Base-by-base conservation (phyloP, 2,888 invertebrate genomes). In the Pterostichus niger region DNA sequence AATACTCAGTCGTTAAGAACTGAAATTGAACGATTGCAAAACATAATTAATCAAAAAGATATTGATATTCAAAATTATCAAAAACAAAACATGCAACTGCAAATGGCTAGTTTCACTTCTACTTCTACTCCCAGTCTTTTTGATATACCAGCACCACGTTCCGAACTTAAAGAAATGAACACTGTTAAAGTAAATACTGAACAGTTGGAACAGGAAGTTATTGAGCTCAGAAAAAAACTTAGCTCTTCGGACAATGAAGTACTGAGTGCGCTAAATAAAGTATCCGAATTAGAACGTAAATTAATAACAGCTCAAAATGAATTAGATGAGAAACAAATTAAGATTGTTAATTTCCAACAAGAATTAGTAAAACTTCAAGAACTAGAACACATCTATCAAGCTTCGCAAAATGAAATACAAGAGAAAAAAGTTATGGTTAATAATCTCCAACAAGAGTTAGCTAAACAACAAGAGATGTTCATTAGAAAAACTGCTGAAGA, bases 31-130 rank as follows among this genome's bases (percentile, higher is more conserved):
- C 33, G 71, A 83, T 75, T 84, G 6, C 71, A 80, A 52, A 76
- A 84, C 49, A 44, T 84, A 44, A 82, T 85, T 24, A 90, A 90
- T 46, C 90, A 88, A 82, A 92, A 92, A 87, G 92, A 91, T 86
- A 87, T 90, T 44, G 90, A 92, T 85, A 91, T 92, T 79, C 88
- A 89, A 44, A 89, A 87, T 84, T 90, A 90, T 84, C 89, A 90
- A 84, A 87, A 87, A 2, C 88, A 89, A 84, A 88, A 89, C 84
- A 85, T 89, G 78, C 89, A 90, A 84, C 85, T 90, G 5, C 89
- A 90, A 85, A 86, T 87, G 87, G 86, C 86, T 2, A 77, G 77
- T 44, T 77, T 77, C 5, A 40, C 76, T n/a, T 11, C 82, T 35
- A 15, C 64, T 6, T 44, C 44, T 44, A 11, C 68, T 0, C 15